Evolutionary conservation across 2,888 invertebrate genomes (phyloP).

Genomic region (Zhengitettix transpicula): DNA sequence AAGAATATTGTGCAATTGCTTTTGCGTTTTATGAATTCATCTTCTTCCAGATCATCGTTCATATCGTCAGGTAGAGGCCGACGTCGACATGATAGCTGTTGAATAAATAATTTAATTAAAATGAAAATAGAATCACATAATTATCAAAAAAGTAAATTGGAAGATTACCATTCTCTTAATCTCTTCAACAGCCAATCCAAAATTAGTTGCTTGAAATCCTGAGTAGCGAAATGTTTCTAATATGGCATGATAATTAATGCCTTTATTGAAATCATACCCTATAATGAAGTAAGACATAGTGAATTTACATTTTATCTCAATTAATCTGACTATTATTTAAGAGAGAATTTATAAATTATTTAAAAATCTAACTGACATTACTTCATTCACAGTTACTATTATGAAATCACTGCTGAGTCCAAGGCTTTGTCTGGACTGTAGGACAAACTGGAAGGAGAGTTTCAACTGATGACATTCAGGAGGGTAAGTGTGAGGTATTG

Average conservation of each 20-base stretch:
- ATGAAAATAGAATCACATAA: background rate
- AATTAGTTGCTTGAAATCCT: slow-evolving; percentile 97
- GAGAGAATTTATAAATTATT: no score
- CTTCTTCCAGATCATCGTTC: slow-evolving; percentile 48
- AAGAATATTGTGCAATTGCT: slow-evolving; percentile 87
- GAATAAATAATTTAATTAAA: slow-evolving; percentile 1
- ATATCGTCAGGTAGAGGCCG: slow-evolving; percentile 46
- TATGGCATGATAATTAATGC: slow-evolving; percentile 70
- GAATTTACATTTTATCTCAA: no score
- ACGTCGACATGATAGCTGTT: slow-evolving; percentile 49
- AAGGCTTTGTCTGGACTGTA: no score
- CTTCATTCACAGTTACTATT: no score
- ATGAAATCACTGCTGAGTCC: no score
- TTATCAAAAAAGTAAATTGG: background rate
- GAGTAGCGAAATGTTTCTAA: slow-evolving; percentile 60
- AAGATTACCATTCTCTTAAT: slow-evolving; percentile 68
- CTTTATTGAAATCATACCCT: slow-evolving; percentile 89
- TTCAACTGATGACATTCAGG: no score
- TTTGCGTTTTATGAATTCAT: slow-evolving; percentile 60
- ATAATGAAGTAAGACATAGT: slow-evolving; percentile 4
- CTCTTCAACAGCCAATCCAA: slow-evolving; percentile 79
- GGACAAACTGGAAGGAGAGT: no score
- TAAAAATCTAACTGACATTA: no score
- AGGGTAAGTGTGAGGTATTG: no score
- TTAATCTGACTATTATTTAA: no score